phyloP scores from a whole-genome alignment of 1,140 invertebrate species.

The Diachasma alloeum region DNA sequence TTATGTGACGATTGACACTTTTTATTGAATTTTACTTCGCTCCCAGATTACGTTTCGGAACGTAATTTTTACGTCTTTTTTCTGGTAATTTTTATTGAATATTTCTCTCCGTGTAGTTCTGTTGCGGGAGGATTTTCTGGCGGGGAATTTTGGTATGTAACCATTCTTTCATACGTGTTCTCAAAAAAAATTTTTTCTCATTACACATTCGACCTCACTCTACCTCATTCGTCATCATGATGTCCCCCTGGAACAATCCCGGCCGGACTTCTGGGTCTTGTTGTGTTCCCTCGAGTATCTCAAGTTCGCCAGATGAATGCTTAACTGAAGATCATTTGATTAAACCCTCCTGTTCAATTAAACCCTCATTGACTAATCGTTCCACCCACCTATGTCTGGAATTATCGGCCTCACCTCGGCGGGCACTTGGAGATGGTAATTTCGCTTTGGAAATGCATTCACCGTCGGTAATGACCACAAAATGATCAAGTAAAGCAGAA shows the following conservation, averaged over 20 bases:
- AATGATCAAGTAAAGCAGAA: background rate
- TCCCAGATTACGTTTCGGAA: too few species aligned
- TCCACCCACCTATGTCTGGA: constrained; percentile 52
- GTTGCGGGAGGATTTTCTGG: too few species aligned
- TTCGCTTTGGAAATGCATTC: background rate
- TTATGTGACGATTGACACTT: too few species aligned
- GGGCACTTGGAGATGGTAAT: constrained; percentile 42
- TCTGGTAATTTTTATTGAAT: too few species aligned
- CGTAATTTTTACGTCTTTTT: too few species aligned
- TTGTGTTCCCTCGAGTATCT: background rate
- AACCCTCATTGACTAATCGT: too few species aligned
- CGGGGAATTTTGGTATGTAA: too few species aligned
- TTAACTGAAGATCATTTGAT: background rate
- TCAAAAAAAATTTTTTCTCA: background rate
- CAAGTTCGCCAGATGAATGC: background rate
- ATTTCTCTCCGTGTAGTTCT: too few species aligned
- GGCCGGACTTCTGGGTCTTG: constrained; percentile 74
- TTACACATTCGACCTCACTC: background rate
- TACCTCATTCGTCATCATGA: constrained; percentile 68
- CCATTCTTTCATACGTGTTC: too few species aligned
- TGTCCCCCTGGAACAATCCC: constrained; percentile 75
- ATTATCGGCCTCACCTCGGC: constrained; percentile 57
- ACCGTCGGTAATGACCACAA: background rate
- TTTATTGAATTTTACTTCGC: too few species aligned
- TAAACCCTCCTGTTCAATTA: background rate